phyloP scores from a whole-genome alignment of 2,113 vertebrate species.

The Phrynosoma blainvillii region DNA sequence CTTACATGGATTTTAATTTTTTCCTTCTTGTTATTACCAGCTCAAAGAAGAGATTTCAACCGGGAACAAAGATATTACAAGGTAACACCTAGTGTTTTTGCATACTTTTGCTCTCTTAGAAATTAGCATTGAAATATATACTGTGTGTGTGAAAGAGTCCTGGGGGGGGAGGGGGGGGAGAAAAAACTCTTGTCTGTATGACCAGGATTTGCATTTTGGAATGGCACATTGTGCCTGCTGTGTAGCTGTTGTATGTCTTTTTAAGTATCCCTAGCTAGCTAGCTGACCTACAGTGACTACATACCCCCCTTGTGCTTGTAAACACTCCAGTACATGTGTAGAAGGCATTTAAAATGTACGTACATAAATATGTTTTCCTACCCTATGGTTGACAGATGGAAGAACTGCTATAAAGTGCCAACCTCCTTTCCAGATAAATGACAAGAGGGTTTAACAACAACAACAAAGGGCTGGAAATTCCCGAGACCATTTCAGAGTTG shows the following conservation, averaged over 20 bases:
- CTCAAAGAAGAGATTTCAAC: constrained; percentile 71
- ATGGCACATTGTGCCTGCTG: not conserved
- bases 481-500: not conserved
- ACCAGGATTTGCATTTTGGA: not conserved
- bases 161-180: not conserved
- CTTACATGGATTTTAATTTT: not conserved
- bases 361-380: not conserved
- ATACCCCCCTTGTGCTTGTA: not conserved
- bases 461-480: not conserved
- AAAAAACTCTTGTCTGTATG: not conserved
- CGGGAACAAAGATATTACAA: constrained; percentile 71
- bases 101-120: not conserved
- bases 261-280: not conserved
- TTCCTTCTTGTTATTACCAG: constrained; percentile 25
- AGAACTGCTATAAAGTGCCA: not conserved
- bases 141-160: not conserved
- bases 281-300: not conserved
- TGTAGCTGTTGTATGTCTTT: not conserved
- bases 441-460: not conserved
- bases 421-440: too few species aligned
- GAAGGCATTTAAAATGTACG: not conserved
- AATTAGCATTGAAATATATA: not conserved
- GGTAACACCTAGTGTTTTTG: constrained; percentile 46
- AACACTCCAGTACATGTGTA: not conserved
- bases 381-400: not conserved